Conservation (phyloP, 2,888 invertebrate species). For the Drosophila koepferae region DNA sequence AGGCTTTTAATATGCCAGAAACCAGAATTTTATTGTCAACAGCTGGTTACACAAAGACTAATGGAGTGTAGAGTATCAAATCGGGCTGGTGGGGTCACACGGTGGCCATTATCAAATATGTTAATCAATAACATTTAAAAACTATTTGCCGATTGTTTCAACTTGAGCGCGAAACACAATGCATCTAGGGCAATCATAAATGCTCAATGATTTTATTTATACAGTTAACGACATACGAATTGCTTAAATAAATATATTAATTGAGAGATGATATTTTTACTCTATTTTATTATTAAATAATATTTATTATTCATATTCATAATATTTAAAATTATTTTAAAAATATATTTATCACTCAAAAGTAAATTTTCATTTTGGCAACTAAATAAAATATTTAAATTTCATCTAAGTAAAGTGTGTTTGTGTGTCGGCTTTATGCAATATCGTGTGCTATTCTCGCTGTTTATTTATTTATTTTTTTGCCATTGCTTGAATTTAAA, state of each 20-base stretch:
- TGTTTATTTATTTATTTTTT: constrained; percentile 9
- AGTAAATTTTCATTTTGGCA: too few species aligned
- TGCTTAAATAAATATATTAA: background rate
- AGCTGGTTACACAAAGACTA: constrained; percentile 51
- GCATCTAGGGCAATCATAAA: background rate
- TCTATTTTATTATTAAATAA: background rate
- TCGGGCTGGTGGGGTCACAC: background rate
- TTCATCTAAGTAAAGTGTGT: constrained; percentile 13
- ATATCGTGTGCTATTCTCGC: constrained; percentile 15
- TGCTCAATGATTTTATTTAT: background rate
- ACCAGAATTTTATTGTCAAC: constrained; percentile 73
- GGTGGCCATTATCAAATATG: background rate
- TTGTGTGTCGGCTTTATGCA: constrained; percentile 16
- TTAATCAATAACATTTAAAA: background rate
- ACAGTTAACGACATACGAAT: background rate
- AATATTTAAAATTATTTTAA: too few species aligned
- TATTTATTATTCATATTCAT: background rate
- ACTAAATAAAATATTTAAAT: background rate
- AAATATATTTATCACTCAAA: too few species aligned
- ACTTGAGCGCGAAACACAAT: background rate
- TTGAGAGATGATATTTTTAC: too few species aligned
- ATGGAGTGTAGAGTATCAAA: constrained; percentile 48
- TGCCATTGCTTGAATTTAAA: constrained; percentile 67
- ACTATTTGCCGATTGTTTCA: constrained; percentile 5
- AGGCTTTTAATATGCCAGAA: constrained; percentile 77